These are phyloP conservation scores for Baryphthengus martii DNA, from an alignment of 2,113 vertebrate genomes.

Conservation along the genomic window DNA sequence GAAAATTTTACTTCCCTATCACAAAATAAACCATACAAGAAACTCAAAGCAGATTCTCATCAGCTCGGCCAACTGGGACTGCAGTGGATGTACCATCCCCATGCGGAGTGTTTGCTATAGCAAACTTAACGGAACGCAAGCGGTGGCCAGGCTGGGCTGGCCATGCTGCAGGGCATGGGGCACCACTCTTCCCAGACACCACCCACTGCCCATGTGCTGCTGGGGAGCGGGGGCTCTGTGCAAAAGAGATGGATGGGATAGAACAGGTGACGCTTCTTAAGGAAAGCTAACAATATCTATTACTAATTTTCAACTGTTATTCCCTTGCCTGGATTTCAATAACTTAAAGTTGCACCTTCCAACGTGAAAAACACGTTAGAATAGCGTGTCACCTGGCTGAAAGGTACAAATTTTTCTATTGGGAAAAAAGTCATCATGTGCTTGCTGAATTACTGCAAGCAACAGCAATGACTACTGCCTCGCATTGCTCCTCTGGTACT, in stretches of 20 bases:
- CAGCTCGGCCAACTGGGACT: fast-evolving
- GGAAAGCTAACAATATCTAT: neutral
- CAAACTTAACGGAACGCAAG: fast-evolving
- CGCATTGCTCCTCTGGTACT: neutral
- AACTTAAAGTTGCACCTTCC: neutral
- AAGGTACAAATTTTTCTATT: neutral
- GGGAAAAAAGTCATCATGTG: neutral
- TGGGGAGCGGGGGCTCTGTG: neutral
- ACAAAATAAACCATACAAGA: neutral
- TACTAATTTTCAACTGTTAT: neutral
- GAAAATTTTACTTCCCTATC: too few species aligned
- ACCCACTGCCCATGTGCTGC: neutral
- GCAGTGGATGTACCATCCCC: fast-evolving
- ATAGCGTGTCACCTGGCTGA: neutral
- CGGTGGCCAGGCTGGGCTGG: neutral
- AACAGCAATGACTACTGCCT: neutral
- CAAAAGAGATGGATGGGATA: neutral
- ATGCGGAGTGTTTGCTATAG: fast-evolving
- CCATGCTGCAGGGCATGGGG: neutral
- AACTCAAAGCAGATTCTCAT: neutral
- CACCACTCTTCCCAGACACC: neutral
- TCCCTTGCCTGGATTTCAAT: neutral
- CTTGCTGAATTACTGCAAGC: neutral
- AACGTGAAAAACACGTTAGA: neutral
- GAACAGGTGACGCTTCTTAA: neutral